Conservation (phyloP, 1,140 invertebrate species). For the Zaprionus nigranus region DNA sequence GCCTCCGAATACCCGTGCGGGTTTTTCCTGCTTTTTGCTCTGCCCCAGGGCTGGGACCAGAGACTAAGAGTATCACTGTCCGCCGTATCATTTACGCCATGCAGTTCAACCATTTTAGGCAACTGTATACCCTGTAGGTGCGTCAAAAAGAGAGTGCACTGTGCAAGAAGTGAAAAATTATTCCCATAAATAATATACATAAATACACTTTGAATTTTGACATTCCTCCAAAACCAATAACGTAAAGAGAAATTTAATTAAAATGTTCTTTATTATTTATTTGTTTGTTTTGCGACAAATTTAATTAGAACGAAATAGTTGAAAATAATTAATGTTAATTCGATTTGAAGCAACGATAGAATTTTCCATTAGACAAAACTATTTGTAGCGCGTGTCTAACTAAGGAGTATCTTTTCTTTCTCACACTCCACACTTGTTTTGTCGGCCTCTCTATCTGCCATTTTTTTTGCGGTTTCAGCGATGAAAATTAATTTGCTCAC, state of each 20-base stretch:
- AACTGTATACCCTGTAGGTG: slow-evolving; percentile 17
- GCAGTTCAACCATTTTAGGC: not conserved
- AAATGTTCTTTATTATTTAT: not conserved
- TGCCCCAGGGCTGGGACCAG: slow-evolving; percentile 16
- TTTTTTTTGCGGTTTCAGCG: slow-evolving; percentile 30
- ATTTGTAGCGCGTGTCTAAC: not conserved
- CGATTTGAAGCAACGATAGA: not conserved
- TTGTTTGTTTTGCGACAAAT: not conserved
- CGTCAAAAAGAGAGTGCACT: not conserved
- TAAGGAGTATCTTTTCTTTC: not conserved
- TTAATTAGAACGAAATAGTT: not conserved
- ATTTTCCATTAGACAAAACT: not conserved
- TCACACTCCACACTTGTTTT: not conserved
- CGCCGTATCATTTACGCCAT: slow-evolving; percentile 36
- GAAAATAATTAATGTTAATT: not conserved
- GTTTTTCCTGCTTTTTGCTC: slow-evolving; percentile 5
- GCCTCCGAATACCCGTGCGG: slow-evolving; percentile 5
- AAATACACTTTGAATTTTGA: not conserved
- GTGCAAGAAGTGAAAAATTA: not conserved
- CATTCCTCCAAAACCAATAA: not conserved
- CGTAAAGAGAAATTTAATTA: not conserved
- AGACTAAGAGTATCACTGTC: slow-evolving; percentile 39
- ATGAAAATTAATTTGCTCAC: slow-evolving; percentile 58
- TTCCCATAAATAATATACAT: not conserved
- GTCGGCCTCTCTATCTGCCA: not conserved